Evolutionary conservation across 2,113 vertebrate genomes (phyloP).

Genomic region (Scatophagus argus): DNA sequence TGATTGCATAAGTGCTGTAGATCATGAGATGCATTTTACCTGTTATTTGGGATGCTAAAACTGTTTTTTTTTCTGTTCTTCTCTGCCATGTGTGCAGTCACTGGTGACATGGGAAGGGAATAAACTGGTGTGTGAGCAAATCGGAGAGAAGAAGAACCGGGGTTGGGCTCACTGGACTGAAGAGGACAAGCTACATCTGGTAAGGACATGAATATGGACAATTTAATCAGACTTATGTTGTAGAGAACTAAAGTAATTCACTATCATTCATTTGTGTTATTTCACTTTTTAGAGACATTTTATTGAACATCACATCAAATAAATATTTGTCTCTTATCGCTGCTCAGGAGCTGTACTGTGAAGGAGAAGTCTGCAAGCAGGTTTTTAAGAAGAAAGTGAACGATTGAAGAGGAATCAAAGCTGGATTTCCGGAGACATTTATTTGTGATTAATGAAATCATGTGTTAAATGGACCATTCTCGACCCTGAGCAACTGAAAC

Average conservation of each 20-base stretch:
- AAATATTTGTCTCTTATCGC: not conserved
- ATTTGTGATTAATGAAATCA: not conserved
- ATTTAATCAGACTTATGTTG: not conserved
- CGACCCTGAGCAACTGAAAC: slow-evolving; percentile 25
- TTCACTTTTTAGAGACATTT: not conserved
- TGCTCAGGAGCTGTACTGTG: slow-evolving; percentile 89
- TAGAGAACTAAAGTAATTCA: not conserved
- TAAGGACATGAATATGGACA: slow-evolving; percentile 61
- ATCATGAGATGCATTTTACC: not conserved
- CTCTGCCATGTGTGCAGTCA: slow-evolving; percentile 78
- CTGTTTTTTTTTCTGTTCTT: not conserved
- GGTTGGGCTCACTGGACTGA: slow-evolving; percentile 94
- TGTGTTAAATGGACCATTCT: not conserved
- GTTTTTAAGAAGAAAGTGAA: slow-evolving; percentile 84
- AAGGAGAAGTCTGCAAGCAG: slow-evolving; percentile 90
- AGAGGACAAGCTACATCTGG: slow-evolving; percentile 90
- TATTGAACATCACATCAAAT: too few relatives aligned
- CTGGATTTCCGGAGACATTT: not conserved
- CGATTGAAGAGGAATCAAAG: slow-evolving; percentile 43
- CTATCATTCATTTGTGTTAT: not conserved
- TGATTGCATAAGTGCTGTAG: not conserved
- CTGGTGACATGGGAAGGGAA: slow-evolving; percentile 89
- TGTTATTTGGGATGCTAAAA: not conserved
- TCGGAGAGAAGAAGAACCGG: slow-evolving; percentile 90
- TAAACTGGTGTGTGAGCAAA: slow-evolving; percentile 89